Base-by-base conservation (phyloP, 1,140 invertebrate species). In the Laupala kohalensis region DNA sequence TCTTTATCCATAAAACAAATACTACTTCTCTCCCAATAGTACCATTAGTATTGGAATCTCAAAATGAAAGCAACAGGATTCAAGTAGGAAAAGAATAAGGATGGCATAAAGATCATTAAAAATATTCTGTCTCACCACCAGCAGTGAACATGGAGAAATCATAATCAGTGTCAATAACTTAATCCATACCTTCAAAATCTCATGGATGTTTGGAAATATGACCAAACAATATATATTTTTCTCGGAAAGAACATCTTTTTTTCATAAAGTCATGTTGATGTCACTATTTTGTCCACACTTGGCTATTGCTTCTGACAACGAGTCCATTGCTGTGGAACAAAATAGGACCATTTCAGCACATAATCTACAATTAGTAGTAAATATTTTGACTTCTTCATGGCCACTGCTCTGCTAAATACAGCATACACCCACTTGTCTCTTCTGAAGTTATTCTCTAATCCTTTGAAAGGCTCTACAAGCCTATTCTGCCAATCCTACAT, bases 101-200 rank as follows among this genome's bases (percentile, higher is more conserved):
- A n/a, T n/a, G n/a, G n/a, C n/a, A n/a, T n/a, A n/a, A n/a, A n/a
- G n/a, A n/a, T n/a, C n/a, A n/a, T n/a, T n/a, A n/a, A n/a, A n/a
- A n/a, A n/a, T n/a, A n/a, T n/a, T n/a, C n/a, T n/a, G n/a, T n/a
- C n/a, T n/a, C n/a, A n/a, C n/a, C 37, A 53, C 19, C 37, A 53
- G 37, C 28, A 68, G 67, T 68, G 28, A 37, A 68, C 26, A 68
- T 68, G 67, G 67, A 68, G 67, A 68, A 68, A 68, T 68, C 67
- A 13, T 6, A 29, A 53, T 53, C 19, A 53, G 37, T 53, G 9
- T 53, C n/a, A n/a, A n/a, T n/a, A n/a, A n/a, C n/a, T n/a, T n/a
- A n/a, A 13, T 53, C 37, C 37, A 53, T 53, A 53, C 19, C n/a
- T n/a, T n/a, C n/a, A n/a, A n/a, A n/a, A n/a, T n/a, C n/a, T 53